These are phyloP conservation scores for Trypoxylus dichotomus DNA, from an alignment of 1,140 invertebrate species.

Conservation along the genomic window DNA sequence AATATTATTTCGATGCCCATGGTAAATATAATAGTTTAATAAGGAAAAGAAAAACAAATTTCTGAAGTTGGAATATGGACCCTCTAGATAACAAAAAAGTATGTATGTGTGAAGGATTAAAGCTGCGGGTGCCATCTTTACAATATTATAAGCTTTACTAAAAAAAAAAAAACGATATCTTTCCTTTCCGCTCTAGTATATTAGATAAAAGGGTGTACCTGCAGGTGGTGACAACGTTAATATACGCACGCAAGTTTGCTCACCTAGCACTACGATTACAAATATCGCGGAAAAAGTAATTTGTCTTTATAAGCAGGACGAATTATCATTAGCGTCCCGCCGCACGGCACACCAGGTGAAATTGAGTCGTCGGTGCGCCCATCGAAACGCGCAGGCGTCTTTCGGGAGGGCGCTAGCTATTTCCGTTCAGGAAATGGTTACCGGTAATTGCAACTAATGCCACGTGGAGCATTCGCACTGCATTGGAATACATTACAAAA, in stretches of 20 bases:
- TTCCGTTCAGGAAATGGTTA: slow-evolving; percentile 50
- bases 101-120: no score
- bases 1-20: no score
- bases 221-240: not conserved
- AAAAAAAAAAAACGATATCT: not conserved
- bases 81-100: no score
- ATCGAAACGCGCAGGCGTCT: slow-evolving; percentile 13
- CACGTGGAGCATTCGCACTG: slow-evolving; percentile 36
- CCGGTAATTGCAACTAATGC: slow-evolving; percentile 52
- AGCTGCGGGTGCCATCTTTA: no score
- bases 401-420: slow-evolving; percentile 39
- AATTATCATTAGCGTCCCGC: slow-evolving; percentile 24
- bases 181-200: not conserved
- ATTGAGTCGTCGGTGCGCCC: slow-evolving; percentile 19
- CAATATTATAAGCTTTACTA: no score
- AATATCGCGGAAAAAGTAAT: slow-evolving; percentile 29
- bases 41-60: no score
- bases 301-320: slow-evolving; percentile 29
- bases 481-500: slow-evolving; percentile 30
- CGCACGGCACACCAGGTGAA: slow-evolving; percentile 24
- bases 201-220: not conserved
- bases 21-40: no score
- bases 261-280: no score
- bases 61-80: no score
- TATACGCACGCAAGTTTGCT: not conserved